Percentiles rank a stretch among this genome's conserved stretches.
phyloP scores from a whole-genome alignment of 2,113 vertebrate genomes.

The Limnothrissa miodon region DNA sequence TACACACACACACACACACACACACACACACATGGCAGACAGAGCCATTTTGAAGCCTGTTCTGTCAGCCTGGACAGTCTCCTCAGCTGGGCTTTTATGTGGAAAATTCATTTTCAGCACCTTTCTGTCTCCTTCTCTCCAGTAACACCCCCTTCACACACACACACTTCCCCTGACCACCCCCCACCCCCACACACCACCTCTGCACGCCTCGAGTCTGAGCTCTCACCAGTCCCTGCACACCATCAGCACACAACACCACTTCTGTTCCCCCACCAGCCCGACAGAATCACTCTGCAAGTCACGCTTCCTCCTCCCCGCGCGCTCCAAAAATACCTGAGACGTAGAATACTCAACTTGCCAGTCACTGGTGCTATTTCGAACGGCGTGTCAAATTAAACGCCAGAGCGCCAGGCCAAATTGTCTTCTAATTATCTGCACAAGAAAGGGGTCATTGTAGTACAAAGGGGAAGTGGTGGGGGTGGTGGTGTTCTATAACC shows the following conservation, averaged over 20 bases:
- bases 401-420: background rate
- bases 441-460: background rate
- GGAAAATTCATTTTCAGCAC: slow-evolving; percentile 16
- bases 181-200: background rate
- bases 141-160: background rate
- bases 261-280: background rate
- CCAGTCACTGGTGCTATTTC: background rate
- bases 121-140: background rate
- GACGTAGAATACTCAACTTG: background rate
- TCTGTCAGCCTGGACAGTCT: slow-evolving; percentile 10
- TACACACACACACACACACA: background rate
- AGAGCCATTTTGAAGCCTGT: background rate
- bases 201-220: background rate
- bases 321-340: background rate
- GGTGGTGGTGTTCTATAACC: background rate
- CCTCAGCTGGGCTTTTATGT: slow-evolving; percentile 5
- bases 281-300: background rate
- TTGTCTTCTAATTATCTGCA: background rate
- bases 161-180: background rate
- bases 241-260: background rate
- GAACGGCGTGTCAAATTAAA: background rate
- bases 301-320: background rate
- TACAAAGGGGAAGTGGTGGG: background rate
- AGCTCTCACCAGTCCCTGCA: background rate
- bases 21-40: background rate